Conservation (phyloP, 2,888 invertebrate species). For the Andrena bicolor region DNA sequence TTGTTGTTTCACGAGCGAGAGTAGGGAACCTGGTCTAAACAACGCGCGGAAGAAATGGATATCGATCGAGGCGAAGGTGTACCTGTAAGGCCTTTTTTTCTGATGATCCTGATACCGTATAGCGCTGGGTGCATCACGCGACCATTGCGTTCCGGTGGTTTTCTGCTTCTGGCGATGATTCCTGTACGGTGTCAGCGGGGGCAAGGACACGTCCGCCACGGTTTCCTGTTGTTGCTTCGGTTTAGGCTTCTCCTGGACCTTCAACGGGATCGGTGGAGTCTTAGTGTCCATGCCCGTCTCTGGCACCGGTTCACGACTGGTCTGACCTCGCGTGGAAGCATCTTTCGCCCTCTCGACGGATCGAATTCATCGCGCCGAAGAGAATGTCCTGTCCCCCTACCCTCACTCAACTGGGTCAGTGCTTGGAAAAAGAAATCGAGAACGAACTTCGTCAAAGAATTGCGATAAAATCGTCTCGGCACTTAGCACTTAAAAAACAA, state of each 20-base stretch:
- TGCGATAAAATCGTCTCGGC: too few species aligned
- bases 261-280: slow-evolving; percentile 82
- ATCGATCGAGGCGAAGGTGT: slow-evolving; percentile 58
- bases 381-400: slow-evolving; percentile 50
- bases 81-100: slow-evolving; percentile 81
- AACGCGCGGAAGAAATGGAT: slow-evolving; percentile 35
- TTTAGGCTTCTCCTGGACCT: slow-evolving; percentile 80
- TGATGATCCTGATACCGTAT: slow-evolving; percentile 71
- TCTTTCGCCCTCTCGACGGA: slow-evolving; percentile 70
- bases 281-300: slow-evolving; percentile 83
- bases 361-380: slow-evolving; percentile 70
- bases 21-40: slow-evolving; percentile 15
- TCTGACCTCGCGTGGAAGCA: slow-evolving; percentile 69
- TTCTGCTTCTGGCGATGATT: slow-evolving; percentile 71
- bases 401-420: slow-evolving; percentile 55
- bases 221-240: slow-evolving; percentile 72
- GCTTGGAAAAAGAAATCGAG: slow-evolving; percentile 54
- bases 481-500: neutral
- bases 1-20: neutral
- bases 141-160: slow-evolving; percentile 63
- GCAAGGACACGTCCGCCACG: slow-evolving; percentile 79
- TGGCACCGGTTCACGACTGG: slow-evolving; percentile 71
- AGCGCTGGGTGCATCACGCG: slow-evolving; percentile 54
- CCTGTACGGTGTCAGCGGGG: slow-evolving; percentile 78
- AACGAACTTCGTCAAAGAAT: slow-evolving; percentile 2